Conservation (phyloP, 2,113 vertebrate genomes). For the Telmatochromis bifrenatus region DNA sequence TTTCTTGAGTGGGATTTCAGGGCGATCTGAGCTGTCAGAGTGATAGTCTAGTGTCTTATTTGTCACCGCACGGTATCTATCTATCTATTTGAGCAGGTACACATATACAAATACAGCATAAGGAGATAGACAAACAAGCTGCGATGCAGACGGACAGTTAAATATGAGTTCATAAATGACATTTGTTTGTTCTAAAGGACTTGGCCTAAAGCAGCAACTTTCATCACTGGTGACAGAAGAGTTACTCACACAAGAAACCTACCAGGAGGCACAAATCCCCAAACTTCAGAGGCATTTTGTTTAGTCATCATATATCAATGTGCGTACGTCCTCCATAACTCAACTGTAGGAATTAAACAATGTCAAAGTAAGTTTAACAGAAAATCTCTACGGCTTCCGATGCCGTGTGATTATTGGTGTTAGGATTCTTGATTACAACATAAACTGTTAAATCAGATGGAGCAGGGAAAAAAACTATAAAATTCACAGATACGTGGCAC, state of each 20-base stretch:
- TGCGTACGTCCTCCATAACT: slow-evolving; percentile 11
- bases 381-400: neutral
- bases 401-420: neutral
- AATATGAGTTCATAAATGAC: slow-evolving; percentile 38
- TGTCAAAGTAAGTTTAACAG: slow-evolving; percentile 5
- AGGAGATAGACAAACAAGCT: slow-evolving; percentile 6
- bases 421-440: slow-evolving; percentile 37
- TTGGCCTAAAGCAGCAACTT: slow-evolving; percentile 39
- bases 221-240: slow-evolving; percentile 38
- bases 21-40: slow-evolving; percentile 32
- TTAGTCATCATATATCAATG: slow-evolving; percentile 45
- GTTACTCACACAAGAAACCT: slow-evolving; percentile 45
- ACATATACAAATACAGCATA: neutral
- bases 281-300: slow-evolving; percentile 37
- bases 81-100: neutral
- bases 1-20: slow-evolving; percentile 53
- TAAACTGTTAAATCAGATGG: slow-evolving; percentile 1
- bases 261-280: slow-evolving; percentile 57
- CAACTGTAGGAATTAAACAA: slow-evolving; percentile 12
- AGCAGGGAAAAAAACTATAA: neutral
- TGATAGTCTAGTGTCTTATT: slow-evolving; percentile 35
- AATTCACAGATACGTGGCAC: neutral
- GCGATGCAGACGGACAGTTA: neutral
- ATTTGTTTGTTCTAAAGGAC: slow-evolving; percentile 52
- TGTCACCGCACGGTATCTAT: neutral